These are phyloP conservation scores for Taeniopygia guttata DNA, from an alignment of 2,797 vertebrate genomes.

Conservation along the genomic window DNA sequence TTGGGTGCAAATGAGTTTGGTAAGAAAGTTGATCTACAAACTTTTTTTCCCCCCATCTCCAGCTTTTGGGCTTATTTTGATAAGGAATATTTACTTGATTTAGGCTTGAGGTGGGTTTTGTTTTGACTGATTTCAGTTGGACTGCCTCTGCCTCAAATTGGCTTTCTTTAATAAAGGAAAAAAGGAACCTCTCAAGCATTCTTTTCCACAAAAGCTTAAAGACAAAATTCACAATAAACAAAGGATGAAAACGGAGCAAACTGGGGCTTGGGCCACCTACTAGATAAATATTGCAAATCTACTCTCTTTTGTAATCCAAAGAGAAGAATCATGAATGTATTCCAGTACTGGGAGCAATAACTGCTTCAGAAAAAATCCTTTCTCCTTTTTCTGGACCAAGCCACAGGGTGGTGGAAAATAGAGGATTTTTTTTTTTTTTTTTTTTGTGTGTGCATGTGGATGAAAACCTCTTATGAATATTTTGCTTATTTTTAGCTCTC, in stretches of 20 bases:
- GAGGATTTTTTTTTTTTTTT: neutral
- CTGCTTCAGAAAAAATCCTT: neutral
- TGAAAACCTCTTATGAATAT: conserved; percentile 26
- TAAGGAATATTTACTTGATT: neutral
- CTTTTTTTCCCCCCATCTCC: neutral
- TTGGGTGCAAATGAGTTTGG: conserved; percentile 66
- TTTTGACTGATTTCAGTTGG: neutral
- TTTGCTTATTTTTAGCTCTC: conserved; percentile 25
- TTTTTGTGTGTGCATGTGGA: neutral
- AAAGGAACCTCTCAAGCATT: neutral
- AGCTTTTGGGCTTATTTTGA: conserved; percentile 10
- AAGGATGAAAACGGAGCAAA: neutral
- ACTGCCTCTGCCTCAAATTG: neutral
- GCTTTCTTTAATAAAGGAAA: neutral
- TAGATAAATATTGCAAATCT: neutral
- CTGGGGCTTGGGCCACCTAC: neutral
- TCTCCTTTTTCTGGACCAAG: neutral
- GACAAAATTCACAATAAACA: neutral
- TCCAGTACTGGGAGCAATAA: neutral
- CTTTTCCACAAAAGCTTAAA: neutral
- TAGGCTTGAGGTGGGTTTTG: conserved; percentile 4
- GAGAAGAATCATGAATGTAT: neutral
- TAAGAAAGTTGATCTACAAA: conserved; percentile 60
- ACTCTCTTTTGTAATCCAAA: neutral
- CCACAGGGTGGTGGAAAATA: neutral